Evolutionary conservation across 1,140 invertebrate genomes (phyloP).

Genomic region (Aphidius gifuensis): DNA sequence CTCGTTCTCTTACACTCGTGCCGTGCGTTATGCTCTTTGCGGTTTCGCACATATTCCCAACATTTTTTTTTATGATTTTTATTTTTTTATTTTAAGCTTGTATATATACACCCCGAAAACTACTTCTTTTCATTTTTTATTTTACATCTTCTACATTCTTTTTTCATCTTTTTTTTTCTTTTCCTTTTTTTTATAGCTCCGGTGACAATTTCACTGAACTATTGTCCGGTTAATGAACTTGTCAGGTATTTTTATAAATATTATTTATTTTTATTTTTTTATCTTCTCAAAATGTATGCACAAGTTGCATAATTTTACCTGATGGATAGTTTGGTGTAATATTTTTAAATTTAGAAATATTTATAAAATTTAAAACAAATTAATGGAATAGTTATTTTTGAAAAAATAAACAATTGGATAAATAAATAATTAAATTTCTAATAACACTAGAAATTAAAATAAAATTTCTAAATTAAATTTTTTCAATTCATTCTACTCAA

Average conservation of each 20-base stretch:
- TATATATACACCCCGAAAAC: conserved; percentile 5
- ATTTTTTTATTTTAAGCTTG: background rate
- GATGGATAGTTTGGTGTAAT: no score
- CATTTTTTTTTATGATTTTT: conserved; percentile 9
- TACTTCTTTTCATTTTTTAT: conserved; percentile 9
- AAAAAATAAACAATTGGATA: no score
- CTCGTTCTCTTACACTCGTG: conserved; percentile 39
- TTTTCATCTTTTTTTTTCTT: background rate
- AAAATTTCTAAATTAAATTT: no score
- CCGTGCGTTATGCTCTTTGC: conserved; percentile 24
- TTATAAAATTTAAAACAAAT: no score
- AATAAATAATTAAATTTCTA: no score
- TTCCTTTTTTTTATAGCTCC: conserved; percentile 29
- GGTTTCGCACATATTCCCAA: conserved; percentile 8
- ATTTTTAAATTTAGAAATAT: no score
- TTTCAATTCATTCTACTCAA: no score
- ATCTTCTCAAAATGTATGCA: no score
- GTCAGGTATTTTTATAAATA: conserved; percentile 16
- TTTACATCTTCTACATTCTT: conserved; percentile 11
- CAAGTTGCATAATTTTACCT: no score
- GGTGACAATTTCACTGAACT: conserved; percentile 33
- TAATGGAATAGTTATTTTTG: no score
- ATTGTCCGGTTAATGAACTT: conserved; percentile 31
- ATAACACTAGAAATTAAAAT: no score
- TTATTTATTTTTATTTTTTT: background rate